Base-by-base conservation (phyloP, 1,140 invertebrate species). In the Halesus radiatus region DNA sequence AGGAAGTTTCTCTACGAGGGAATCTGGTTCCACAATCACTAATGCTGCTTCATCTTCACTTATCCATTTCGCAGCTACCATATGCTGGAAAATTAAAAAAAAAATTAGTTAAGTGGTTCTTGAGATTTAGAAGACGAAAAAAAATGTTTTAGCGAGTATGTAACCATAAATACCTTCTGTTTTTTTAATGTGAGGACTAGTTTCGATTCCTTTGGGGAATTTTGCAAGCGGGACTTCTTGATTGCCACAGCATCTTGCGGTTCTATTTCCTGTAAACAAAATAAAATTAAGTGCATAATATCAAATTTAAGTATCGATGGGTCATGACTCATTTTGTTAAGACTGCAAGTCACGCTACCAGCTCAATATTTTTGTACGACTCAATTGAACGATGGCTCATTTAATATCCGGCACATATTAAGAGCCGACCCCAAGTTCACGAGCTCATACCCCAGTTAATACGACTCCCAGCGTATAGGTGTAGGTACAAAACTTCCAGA, bases 1-100 rank as follows among this genome's bases (percentile, higher is more conserved):
- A 18, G 82, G 82, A 15, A 83, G 37, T 45, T 83, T 81, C 74
- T 83, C 82, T 32, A 83, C 29, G 22, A 83, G 56, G 45, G 79
- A 70, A 29, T 78, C 77, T 4, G 82, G 82, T 50, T 83, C 82
- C 3, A 83, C 74, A 16, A 81, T 53, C 26, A 83, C 78, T 8
- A 81, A 56, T 15, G 78, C 80, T 20, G 64, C 74, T 77, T 83
- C 82, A 54, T 81, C 68, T 45, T 80, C 80, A 23, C 18, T 62
- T 18, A 83, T 52, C 82, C 82, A 83, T 58, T 64, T 77, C 50
- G 82, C 82, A 50, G 73, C 52, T 8, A 78, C 82, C 20, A 83
- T 26, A 66, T 83, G 80, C 82, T 83, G 16, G 22, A 74, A 64
- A 26, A 78, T 22, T 20, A 72, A 16, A 45, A 22, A 18, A 70